phyloP scores from a whole-genome alignment of 2,888 invertebrate genomes.

The Strigamia crassipes region DNA sequence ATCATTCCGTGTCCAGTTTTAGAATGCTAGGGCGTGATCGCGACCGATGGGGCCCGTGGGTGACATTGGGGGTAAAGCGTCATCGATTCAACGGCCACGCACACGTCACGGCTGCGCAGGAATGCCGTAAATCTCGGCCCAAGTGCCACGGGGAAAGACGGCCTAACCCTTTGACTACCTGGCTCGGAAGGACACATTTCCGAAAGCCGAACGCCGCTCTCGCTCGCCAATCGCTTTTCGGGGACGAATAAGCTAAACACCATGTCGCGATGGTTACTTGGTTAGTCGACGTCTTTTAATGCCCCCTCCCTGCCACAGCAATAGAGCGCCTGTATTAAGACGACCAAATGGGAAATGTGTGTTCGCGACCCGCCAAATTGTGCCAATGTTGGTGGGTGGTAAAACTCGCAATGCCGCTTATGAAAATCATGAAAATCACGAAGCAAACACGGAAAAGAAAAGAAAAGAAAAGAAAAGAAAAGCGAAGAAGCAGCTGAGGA shows the following conservation, averaged over 20 bases:
- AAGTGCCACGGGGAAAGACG: background rate
- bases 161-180: conserved; percentile 2
- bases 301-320: background rate
- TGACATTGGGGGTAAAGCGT: conserved; percentile 28
- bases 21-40: conserved; percentile 27
- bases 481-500: too few relatives aligned
- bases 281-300: conserved; percentile 2
- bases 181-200: background rate
- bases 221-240: background rate
- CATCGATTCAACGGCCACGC: conserved; percentile 20
- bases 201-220: background rate
- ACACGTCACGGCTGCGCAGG: background rate
- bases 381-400: background rate
- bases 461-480: too few relatives aligned
- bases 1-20: conserved; percentile 8
- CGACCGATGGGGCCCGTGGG: conserved; percentile 25
- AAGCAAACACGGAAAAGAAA: background rate
- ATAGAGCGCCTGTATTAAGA: conserved; percentile 2
- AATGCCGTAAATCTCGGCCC: conserved; percentile 23
- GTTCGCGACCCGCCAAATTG: conserved; percentile 37
- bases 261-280: background rate
- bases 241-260: background rate
- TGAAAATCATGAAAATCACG: conserved; percentile 25
- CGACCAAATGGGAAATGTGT: conserved; percentile 29
- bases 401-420: background rate